Evolutionary conservation across 2,888 invertebrate genomes (phyloP).

Genomic region (Luffia ferchaultella): DNA sequence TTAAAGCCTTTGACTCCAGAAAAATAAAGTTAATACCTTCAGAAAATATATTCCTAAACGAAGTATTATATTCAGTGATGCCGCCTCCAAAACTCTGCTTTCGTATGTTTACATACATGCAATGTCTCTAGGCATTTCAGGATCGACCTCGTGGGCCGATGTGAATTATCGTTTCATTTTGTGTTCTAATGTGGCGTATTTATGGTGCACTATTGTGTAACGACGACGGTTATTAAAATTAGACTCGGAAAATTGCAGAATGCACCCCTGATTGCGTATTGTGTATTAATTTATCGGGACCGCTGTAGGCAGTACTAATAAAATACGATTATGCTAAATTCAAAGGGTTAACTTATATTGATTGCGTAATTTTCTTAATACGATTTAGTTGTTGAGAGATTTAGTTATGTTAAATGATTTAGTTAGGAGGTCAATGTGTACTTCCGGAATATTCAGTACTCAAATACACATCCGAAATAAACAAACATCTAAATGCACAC

Average conservation of each 20-base stretch:
- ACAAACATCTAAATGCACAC: too few species aligned
- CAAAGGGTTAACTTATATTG: too few species aligned
- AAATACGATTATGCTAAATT: too few species aligned
- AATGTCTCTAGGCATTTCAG: background rate
- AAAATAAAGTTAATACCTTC: too few species aligned
- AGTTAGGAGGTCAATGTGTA: too few species aligned
- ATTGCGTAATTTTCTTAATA: too few species aligned
- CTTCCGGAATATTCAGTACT: too few species aligned
- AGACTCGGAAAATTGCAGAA: background rate
- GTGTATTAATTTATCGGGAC: background rate
- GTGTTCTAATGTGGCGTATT: slow-evolving; percentile 8
- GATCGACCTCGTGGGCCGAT: slow-evolving; percentile 2
- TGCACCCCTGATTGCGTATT: background rate
- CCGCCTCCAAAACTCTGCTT: background rate
- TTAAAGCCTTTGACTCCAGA: too few species aligned
- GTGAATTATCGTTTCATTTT: slow-evolving; percentile 13
- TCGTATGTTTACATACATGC: background rate
- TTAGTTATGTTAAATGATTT: too few species aligned
- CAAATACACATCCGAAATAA: too few species aligned
- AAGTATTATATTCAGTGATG: background rate
- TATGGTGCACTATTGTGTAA: slow-evolving; percentile 9
- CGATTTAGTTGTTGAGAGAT: too few species aligned
- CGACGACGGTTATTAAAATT: background rate
- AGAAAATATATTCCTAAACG: too few species aligned
- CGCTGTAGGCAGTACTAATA: background rate